Percentiles rank a stretch among this genome's conserved stretches.
phyloP scores from a whole-genome alignment of 2,888 invertebrate genomes.

The Clusia tigrina region DNA sequence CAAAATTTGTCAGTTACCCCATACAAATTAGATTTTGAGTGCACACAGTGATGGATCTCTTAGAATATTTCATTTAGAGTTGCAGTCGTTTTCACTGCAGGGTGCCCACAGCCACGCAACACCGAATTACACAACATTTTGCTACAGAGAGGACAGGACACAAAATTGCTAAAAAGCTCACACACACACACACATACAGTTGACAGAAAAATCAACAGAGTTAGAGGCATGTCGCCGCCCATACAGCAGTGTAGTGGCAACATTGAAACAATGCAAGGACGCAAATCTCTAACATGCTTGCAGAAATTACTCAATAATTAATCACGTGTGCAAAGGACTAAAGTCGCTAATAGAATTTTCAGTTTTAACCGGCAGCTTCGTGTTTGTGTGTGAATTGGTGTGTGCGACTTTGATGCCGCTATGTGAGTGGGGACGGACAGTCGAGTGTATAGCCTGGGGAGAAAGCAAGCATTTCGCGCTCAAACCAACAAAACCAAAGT shows the following conservation, averaged over 20 bases:
- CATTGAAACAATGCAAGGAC: constrained; percentile 6
- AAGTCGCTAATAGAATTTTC: constrained; percentile 50
- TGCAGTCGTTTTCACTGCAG: no score
- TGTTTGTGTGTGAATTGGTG: background rate
- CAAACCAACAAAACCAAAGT: background rate
- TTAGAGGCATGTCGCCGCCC: background rate
- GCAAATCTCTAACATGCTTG: constrained; percentile 27
- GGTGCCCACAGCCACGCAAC: no score
- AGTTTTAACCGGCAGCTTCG: constrained; percentile 29
- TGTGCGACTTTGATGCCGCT: no score
- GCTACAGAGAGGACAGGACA: background rate
- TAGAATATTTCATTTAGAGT: no score
- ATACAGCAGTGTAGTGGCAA: background rate
- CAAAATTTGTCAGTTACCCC: no score
- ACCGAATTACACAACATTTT: background rate
- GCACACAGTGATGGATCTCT: no score
- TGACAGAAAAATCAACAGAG: constrained; percentile 10
- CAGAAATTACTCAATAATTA: constrained; percentile 62
- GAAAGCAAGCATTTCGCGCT: no score
- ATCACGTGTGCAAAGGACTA: constrained; percentile 45
- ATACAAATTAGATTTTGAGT: no score
- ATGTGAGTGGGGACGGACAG: no score
- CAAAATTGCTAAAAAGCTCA: constrained; percentile 13
- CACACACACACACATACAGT: no score
- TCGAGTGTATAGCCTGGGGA: background rate